Conservation (phyloP, 1,140 invertebrate species). For the Akabosia matsudoensis region DNA sequence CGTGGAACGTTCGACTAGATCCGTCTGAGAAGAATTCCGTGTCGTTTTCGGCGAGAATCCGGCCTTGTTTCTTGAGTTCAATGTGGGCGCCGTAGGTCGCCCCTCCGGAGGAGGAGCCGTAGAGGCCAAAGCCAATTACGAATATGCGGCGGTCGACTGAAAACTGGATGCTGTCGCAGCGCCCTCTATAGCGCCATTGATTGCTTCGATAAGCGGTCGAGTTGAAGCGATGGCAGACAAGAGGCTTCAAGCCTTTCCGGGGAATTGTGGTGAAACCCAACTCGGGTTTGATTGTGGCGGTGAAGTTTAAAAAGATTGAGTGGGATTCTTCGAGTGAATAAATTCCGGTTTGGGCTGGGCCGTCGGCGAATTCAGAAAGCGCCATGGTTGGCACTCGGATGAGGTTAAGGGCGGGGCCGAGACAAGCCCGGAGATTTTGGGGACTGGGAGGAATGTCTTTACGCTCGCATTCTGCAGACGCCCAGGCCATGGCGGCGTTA, state of each 20-base stretch:
- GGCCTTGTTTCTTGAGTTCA: constrained; percentile 78
- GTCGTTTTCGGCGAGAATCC: constrained; percentile 80
- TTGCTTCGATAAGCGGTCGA: constrained; percentile 94
- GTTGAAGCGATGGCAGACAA: constrained; percentile 90
- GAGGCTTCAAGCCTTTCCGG: constrained; percentile 79
- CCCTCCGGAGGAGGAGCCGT: constrained; percentile 85
- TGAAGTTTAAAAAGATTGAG: constrained; percentile 82
- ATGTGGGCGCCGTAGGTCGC: constrained; percentile 88
- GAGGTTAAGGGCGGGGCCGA: constrained; percentile 72
- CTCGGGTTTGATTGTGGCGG: constrained; percentile 74
- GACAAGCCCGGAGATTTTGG: constrained; percentile 58
- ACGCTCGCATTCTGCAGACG: constrained; percentile 75
- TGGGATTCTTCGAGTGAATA: constrained; percentile 84
- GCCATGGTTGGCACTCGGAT: constrained; percentile 87
- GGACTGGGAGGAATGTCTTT: constrained; percentile 70
- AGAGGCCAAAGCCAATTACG: constrained; percentile 85
- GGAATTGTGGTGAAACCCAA: constrained; percentile 76
- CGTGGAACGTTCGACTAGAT: constrained; percentile 87
- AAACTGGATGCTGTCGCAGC: constrained; percentile 90
- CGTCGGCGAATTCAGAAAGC: constrained; percentile 85
- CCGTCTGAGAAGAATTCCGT: constrained; percentile 91
- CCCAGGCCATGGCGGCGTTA: constrained; percentile 85
- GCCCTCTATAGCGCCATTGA: constrained; percentile 87
- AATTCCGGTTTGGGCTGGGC: constrained; percentile 81
- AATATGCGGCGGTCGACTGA: constrained; percentile 88